phyloP scores from a whole-genome alignment of 2,888 invertebrate species.

The Chironomus riparius region DNA sequence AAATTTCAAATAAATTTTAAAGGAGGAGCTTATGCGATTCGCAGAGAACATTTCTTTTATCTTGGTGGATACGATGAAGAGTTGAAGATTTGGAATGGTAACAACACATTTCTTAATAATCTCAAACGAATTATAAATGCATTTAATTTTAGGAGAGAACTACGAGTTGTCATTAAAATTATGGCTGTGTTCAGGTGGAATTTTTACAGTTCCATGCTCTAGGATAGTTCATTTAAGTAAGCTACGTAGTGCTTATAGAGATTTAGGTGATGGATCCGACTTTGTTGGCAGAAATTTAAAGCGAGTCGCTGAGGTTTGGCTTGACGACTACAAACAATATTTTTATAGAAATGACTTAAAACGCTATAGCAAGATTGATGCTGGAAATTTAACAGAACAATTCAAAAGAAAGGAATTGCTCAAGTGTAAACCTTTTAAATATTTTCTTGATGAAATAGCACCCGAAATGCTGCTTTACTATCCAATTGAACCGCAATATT shows the following conservation, averaged over 20 bases:
- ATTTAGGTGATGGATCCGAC: slow-evolving; percentile 37
- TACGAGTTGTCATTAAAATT: slow-evolving; percentile 97
- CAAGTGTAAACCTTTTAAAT: slow-evolving; percentile 10
- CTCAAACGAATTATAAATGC: background rate
- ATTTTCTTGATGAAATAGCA: background rate
- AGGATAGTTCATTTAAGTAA: slow-evolving; percentile 47
- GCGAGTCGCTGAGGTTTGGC: slow-evolving; percentile 75
- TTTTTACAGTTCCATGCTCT: slow-evolving; percentile 90
- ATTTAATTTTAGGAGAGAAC: slow-evolving; percentile 53
- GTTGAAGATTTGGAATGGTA: slow-evolving; percentile 36
- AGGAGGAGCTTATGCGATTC: slow-evolving; percentile 19
- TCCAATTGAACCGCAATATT: background rate
- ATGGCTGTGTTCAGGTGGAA: slow-evolving; percentile 80
- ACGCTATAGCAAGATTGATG: background rate
- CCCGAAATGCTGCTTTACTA: background rate
- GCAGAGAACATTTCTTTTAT: slow-evolving; percentile 73
- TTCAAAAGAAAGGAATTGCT: background rate
- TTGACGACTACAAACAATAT: slow-evolving; percentile 11
- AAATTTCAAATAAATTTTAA: slow-evolving; percentile 44
- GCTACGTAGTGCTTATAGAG: slow-evolving; percentile 82
- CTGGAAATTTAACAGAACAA: background rate
- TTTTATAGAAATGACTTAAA: background rate
- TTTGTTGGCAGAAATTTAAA: slow-evolving; percentile 62
- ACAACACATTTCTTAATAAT: background rate
- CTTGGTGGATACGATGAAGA: slow-evolving; percentile 89